A percentile compares a stretch with the other conserved stretches of the same genome.
Conservation (phyloP, 1,140 invertebrate species). For the Drosophila parvula region DNA sequence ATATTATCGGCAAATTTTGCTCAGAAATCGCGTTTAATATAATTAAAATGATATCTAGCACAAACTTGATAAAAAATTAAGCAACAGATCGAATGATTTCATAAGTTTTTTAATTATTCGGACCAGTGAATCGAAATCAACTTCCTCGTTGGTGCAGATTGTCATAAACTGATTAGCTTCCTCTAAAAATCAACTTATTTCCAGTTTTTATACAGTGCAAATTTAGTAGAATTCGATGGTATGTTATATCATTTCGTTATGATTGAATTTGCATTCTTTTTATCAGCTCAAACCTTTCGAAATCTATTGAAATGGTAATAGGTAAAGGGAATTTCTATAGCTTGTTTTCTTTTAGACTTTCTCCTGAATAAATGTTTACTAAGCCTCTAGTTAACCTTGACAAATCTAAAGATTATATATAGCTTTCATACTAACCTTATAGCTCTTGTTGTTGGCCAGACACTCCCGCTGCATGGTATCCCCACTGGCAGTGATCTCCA, state of each 20-base stretch:
- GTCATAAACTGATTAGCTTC: conserved; percentile 1
- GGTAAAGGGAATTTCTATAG: background rate
- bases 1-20: no score
- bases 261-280: background rate
- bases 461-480: conserved; percentile 82
- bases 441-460: conserved; percentile 72
- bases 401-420: background rate
- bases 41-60: background rate
- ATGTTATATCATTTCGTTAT: background rate
- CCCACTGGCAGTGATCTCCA: conserved; percentile 71
- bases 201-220: conserved; percentile 6
- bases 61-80: conserved; percentile 1
- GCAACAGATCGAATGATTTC: conserved; percentile 1
- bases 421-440: conserved; percentile 70
- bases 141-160: conserved; percentile 6
- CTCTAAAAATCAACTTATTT: background rate
- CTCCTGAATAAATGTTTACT: background rate
- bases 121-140: background rate
- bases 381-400: background rate
- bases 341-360: background rate
- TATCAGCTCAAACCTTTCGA: background rate
- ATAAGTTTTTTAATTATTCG: conserved; percentile 20
- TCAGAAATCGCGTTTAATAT: background rate
- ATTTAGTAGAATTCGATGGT: background rate
- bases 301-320: no score